These are phyloP conservation scores for Xylota sylvarum DNA, from an alignment of 2,888 invertebrate species.

Conservation along the genomic window DNA sequence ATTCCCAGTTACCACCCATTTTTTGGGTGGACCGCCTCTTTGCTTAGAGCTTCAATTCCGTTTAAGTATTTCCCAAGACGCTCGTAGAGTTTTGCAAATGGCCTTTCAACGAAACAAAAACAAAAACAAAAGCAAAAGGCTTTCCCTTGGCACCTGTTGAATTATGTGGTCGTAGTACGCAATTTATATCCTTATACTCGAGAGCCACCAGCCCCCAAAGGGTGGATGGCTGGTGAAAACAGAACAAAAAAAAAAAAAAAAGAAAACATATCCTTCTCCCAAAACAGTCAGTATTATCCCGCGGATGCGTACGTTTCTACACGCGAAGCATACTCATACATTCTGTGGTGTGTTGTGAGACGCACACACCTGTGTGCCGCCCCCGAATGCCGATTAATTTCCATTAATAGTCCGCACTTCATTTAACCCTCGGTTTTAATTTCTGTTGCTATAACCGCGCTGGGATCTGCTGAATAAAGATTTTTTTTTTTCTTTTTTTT, in stretches of 20 bases:
- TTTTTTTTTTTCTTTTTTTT: slow-evolving; percentile 30
- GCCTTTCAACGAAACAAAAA: slow-evolving; percentile 54
- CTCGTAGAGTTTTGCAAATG: slow-evolving; percentile 63
- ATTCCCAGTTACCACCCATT: slow-evolving; percentile 28
- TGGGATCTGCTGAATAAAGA: slow-evolving; percentile 50
- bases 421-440: slow-evolving; percentile 71
- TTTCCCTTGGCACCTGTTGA: slow-evolving; percentile 72
- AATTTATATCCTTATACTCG: slow-evolving; percentile 59
- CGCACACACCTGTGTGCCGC: slow-evolving; percentile 46
- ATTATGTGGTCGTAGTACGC: slow-evolving; percentile 58
- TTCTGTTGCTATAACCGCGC: slow-evolving; percentile 55
- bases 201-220: not conserved
- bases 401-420: slow-evolving; percentile 73
- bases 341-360: slow-evolving; percentile 1
- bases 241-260: too few relatives aligned
- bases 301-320: slow-evolving; percentile 21
- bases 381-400: slow-evolving; percentile 66
- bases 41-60: slow-evolving; percentile 47
- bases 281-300: slow-evolving; percentile 13
- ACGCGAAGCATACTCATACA: slow-evolving; percentile 22
- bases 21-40: slow-evolving; percentile 9
- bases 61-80: slow-evolving; percentile 70
- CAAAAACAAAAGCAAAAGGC: slow-evolving; percentile 2
- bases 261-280: slow-evolving; percentile 35
- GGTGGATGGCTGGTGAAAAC: slow-evolving; percentile 49